Conservation (phyloP, 2,888 invertebrate genomes). For the Dicycla oo region DNA sequence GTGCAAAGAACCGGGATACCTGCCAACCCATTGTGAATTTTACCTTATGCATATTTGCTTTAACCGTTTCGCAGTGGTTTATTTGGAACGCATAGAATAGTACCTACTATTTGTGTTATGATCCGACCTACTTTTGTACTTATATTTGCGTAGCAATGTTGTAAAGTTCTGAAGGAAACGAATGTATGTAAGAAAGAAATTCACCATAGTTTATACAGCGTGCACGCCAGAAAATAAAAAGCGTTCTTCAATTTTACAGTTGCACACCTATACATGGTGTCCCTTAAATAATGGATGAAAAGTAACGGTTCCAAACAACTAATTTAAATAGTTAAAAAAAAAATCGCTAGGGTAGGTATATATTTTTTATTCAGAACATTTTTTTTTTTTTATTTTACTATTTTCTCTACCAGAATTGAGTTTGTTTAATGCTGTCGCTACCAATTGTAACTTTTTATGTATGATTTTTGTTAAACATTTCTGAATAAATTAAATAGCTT, state of each 20-base stretch:
- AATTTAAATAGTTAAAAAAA: too few relatives aligned
- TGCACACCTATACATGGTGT: too few relatives aligned
- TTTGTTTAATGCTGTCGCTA: too few relatives aligned
- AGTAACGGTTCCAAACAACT: too few relatives aligned
- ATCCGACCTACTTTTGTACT: conserved; percentile 20
- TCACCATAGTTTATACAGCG: conserved; percentile 18
- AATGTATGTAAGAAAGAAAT: conserved; percentile 24
- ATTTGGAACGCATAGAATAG: conserved; percentile 46
- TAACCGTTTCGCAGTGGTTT: conserved; percentile 53
- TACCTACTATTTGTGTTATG: conserved; percentile 27
- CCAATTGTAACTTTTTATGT: too few relatives aligned
- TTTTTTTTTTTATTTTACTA: too few relatives aligned
- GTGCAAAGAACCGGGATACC: conserved; percentile 65
- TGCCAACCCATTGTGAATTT: conserved; percentile 61
- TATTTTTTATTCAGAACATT: too few relatives aligned
- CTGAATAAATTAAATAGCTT: too few relatives aligned
- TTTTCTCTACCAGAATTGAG: too few relatives aligned
- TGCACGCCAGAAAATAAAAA: conserved; percentile 2
- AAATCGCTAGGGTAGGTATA: too few relatives aligned
- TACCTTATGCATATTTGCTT: conserved; percentile 62
- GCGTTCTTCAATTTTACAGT: conserved; percentile 25
- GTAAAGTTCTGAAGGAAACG: conserved; percentile 9
- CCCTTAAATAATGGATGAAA: too few relatives aligned
- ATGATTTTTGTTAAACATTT: too few relatives aligned
- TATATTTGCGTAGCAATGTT: neutral